Percentiles rank a stretch among this genome's conserved stretches.
Conservation (phyloP, 92 coral and sea anemone genomes). For the Heliopora coerulea region DNA sequence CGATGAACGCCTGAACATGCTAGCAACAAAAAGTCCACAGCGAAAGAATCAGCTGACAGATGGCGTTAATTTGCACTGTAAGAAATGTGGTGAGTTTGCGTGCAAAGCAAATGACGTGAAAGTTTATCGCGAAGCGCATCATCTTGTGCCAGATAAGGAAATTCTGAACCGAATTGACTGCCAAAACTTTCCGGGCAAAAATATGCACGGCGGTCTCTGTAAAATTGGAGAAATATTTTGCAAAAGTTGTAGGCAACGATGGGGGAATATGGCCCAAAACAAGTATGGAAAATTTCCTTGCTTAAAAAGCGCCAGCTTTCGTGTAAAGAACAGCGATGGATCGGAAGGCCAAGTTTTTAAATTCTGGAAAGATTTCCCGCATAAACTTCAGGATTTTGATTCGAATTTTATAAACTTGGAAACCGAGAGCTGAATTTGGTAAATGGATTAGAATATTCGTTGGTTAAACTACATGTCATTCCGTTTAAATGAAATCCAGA, state of each 20-base stretch:
- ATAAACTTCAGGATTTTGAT: slow-evolving; percentile 52
- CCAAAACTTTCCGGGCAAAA: background rate
- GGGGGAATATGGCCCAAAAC: slow-evolving; percentile 72
- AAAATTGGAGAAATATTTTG: slow-evolving; percentile 65
- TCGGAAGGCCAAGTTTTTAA: slow-evolving; percentile 36
- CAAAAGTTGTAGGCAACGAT: slow-evolving; percentile 63
- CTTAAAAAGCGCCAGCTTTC: slow-evolving; percentile 68
- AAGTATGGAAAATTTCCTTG: slow-evolving; percentile 65
- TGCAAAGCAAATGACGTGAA: slow-evolving; percentile 85
- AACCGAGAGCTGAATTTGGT: too few species aligned
- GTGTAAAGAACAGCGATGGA: slow-evolving; percentile 37
- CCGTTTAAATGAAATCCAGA: too few species aligned
- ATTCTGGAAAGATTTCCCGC: slow-evolving; percentile 79
- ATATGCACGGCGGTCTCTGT: slow-evolving; percentile 44
- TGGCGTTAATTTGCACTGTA: slow-evolving; percentile 72
- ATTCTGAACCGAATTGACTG: background rate
- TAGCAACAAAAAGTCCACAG: slow-evolving; percentile 24
- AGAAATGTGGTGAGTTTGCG: slow-evolving; percentile 65
- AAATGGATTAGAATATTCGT: too few species aligned
- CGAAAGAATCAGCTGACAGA: slow-evolving; percentile 45
- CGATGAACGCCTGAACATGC: slow-evolving; percentile 50
- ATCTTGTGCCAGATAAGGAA: slow-evolving; percentile 48
- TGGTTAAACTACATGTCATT: too few species aligned
- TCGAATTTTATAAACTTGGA: background rate
- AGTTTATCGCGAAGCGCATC: slow-evolving; percentile 45